phyloP scores from a whole-genome alignment of 2,113 vertebrate species.

The Pomatostomus ruficeps region DNA sequence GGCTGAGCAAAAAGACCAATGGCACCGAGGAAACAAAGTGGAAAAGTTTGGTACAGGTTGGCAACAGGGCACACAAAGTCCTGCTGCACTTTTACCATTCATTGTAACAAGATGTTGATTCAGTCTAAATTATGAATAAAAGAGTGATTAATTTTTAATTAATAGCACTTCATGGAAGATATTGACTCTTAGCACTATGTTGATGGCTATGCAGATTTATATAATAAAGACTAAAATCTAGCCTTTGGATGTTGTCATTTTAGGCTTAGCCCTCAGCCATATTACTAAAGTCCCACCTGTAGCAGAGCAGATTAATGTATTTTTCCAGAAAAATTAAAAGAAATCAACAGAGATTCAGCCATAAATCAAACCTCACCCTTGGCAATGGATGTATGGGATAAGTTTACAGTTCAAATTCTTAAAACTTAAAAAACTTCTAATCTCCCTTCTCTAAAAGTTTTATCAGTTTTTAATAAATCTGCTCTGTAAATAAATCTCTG shows the following conservation, averaged over 20 bases:
- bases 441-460: not conserved
- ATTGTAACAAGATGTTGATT: too few species aligned
- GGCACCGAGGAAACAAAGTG: rapidly evolving
- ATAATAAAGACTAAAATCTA: not conserved
- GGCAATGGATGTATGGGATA: rapidly evolving
- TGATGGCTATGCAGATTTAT: not conserved
- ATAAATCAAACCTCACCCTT: not conserved
- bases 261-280: not conserved
- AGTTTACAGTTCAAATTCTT: not conserved
- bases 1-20: not conserved
- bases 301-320: not conserved
- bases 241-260: not conserved
- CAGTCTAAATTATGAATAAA: not conserved
- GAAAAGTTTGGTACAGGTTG: not conserved
- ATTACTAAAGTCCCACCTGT: not conserved
- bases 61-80: not conserved
- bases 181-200: not conserved
- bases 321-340: not conserved
- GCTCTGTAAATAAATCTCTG: not conserved
- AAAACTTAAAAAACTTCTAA: not conserved
- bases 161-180: not conserved
- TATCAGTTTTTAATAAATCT: not conserved
- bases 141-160: not conserved
- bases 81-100: not conserved
- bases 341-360: not conserved